Conservation (phyloP, 2,113 vertebrate genomes). For the Panthera leo region DNA sequence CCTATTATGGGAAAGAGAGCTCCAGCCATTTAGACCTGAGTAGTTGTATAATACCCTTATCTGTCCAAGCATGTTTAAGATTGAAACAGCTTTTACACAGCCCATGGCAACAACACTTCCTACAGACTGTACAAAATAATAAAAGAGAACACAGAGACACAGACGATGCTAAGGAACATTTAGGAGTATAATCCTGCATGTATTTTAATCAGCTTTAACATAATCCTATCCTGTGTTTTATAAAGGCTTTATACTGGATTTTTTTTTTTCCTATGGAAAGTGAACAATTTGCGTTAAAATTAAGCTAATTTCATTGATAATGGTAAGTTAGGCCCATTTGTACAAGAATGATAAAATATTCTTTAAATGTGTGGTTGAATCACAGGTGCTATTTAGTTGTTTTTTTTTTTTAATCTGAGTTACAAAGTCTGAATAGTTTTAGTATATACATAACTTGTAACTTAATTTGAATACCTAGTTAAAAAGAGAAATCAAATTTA, state of each 20-base stretch:
- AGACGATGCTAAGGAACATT: background rate
- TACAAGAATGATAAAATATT: background rate
- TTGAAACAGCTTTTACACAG: background rate
- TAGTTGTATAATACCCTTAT: background rate
- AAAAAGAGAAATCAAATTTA: background rate
- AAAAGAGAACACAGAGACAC: background rate
- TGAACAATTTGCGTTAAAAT: background rate
- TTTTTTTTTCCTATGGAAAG: background rate
- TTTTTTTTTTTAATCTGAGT: background rate
- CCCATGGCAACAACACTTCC: background rate
- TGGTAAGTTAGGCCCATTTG: background rate
- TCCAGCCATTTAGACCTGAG: background rate
- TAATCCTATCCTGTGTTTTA: background rate
- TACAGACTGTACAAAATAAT: background rate
- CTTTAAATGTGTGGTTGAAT: background rate
- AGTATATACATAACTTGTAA: background rate
- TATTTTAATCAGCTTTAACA: background rate
- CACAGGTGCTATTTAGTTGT: background rate
- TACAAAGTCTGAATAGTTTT: slow-evolving; percentile 22
- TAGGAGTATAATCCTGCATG: background rate
- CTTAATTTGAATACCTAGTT: background rate
- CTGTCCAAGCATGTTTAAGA: background rate
- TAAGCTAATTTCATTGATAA: background rate
- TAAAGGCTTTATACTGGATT: background rate
- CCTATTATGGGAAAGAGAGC: background rate